Base-by-base conservation (phyloP, 2,797 vertebrate genomes). In the Miichthys miiuy region DNA sequence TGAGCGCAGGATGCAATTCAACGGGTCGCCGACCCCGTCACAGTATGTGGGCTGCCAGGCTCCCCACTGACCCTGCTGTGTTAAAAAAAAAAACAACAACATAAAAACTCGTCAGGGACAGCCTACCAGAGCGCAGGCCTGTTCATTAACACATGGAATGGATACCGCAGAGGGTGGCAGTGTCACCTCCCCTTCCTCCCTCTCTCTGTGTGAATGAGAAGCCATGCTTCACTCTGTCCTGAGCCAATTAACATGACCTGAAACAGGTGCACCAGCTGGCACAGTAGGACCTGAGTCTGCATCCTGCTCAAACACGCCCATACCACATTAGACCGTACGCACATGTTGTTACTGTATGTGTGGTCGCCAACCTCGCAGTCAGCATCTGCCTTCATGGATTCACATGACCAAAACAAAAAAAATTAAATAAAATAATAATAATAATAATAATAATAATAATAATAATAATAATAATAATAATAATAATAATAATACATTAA, bases 1-100 rank as follows among this genome's bases (percentile, higher is more conserved):
- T 18, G 55, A 65, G 44, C 47, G 52, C 55, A 75, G 75, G 69
- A 72, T 60, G 51, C 57, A 68, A 68, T 65, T 83, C 83, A 84
- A 71, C 47, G 1, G 27, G 55, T 42, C 11, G 11, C 34, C 9
- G 21, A 72, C 50, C 47, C 62, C 44, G 61, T 70, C 75, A 41
- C 72, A 81, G 80, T 48, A 55, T 30, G 67, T 34, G 68, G 38
- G 42, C 5, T 18, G 58, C 18, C 3, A 48, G 60, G 47, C 58
- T 66, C 44, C 44, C 42, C 56, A 6, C 25, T 74, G 72, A 87
- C 76, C 80, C 76, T n/a, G 57, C 68, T 41, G 67, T 38, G 34
- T 38, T 38, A 8, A 9, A 38, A 38, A 38, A 34, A 34, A 34
- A 34, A 34, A 34, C 8, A 34, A 6, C 34, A 38, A 38, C 34